Evolutionary conservation across 1,140 invertebrate species (phyloP).

Genomic region (Zaprionus nigranus): DNA sequence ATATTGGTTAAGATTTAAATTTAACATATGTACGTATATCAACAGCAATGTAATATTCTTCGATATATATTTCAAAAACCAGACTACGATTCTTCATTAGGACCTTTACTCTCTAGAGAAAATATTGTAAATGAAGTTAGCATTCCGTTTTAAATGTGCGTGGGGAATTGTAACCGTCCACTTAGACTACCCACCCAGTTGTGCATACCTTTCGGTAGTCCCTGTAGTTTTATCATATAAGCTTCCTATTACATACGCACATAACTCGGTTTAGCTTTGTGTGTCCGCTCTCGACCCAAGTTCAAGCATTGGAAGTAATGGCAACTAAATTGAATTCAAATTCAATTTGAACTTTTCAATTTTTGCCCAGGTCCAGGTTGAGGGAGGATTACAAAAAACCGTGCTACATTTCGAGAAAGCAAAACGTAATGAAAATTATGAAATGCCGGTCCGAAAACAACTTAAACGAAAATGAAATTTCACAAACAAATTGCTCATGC

Average conservation of each 20-base stretch:
- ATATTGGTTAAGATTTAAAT: no score
- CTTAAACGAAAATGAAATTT: slow-evolving; percentile 75
- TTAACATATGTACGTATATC: no score
- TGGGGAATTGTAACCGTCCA: slow-evolving; percentile 24
- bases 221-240: slow-evolving; percentile 26
- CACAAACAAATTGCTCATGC: slow-evolving; percentile 81
- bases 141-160: neutral
- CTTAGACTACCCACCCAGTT: neutral
- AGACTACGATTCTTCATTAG: neutral
- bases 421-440: slow-evolving; percentile 78
- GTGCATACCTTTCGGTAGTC: neutral
- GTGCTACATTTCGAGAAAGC: slow-evolving; percentile 74
- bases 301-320: slow-evolving; percentile 51
- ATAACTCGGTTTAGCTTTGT: slow-evolving; percentile 67
- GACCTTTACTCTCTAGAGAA: neutral
- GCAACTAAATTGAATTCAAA: slow-evolving; percentile 82
- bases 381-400: slow-evolving; percentile 21
- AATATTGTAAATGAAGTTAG: neutral
- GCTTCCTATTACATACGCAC: slow-evolving; percentile 73
- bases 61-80: neutral
- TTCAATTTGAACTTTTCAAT: slow-evolving; percentile 84
- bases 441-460: slow-evolving; percentile 41
- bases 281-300: slow-evolving; percentile 53
- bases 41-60: neutral
- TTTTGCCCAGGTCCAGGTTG: slow-evolving; percentile 45